Base-by-base conservation (phyloP, 2,888 invertebrate genomes). In the Plebejus argus region DNA sequence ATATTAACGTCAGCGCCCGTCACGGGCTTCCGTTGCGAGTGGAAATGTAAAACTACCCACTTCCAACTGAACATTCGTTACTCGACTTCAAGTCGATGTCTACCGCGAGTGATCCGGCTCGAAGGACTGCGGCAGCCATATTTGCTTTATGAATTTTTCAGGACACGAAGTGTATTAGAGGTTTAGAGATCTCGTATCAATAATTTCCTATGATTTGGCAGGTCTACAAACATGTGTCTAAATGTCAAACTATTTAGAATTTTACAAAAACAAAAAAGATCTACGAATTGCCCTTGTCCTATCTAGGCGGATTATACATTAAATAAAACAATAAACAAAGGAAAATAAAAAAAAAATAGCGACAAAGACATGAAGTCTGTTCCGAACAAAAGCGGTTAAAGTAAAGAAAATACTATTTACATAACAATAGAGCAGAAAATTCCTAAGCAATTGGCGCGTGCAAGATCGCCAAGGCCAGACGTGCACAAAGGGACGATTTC, bases 401-500 rank as follows among this genome's bases (percentile, higher is more conserved):
- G 5, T 49, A 15, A 76, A 70, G 61, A 45, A 15, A 33, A 76
- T 23, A 15, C 3, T 23, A 70, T 45, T 33, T 12, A 1, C 20
- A 45, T 79, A 39, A 74, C 58, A 70, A 78, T 80, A 77, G 77
- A 78, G 79, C 76, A 71, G 75, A 80, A 76, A 79, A 79, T 80
- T 58, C 78, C 76, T 74, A 20, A 70, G 76, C 76, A 76, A 76
- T 6, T 35, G 33, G 15, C 20, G 70, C 58, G 56, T 28, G 79
- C 72, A 80, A 79, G 78, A 80, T 75, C 76, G 72, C 79, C 81
- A 82, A 82, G 82, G 82, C 80, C 82, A 79, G 76, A 78, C 79
- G 76, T 74, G 77, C 79, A 84, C 83, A 82, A 82, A 82, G 81
- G 81, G 81, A 80, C 82, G 82, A 80, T 80, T 80, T 80, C 79